Percentiles rank a stretch among this genome's conserved stretches.
These are phyloP conservation scores for Leptodactylus fuscus DNA, from an alignment of 2,113 vertebrate genomes.

Conservation along the genomic window DNA sequence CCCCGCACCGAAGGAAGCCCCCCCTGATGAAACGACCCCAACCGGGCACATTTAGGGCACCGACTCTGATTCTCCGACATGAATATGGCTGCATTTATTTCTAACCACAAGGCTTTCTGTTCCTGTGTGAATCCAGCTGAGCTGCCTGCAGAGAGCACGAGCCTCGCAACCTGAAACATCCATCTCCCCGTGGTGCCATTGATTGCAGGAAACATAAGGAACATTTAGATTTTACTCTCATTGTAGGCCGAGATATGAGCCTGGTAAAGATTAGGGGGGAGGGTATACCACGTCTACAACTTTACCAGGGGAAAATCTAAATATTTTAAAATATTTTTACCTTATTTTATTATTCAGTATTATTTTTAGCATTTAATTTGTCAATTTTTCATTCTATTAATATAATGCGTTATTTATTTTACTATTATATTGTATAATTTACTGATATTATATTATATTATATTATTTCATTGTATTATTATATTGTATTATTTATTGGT, in stretches of 20 bases:
- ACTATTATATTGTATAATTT: too few relatives aligned
- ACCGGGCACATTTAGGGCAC: constrained; percentile 22
- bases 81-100: constrained; percentile 23
- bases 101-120: constrained; percentile 42
- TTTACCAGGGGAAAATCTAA: background rate
- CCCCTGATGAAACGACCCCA: constrained; percentile 40
- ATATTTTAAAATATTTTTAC: too few relatives aligned
- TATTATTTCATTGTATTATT: too few relatives aligned
- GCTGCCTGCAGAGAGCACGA: constrained; percentile 33
- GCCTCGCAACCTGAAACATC: background rate
- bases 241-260: background rate
- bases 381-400: too few relatives aligned
- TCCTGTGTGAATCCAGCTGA: constrained; percentile 44
- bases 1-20: background rate
- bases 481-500: too few relatives aligned
- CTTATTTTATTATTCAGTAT: too few relatives aligned
- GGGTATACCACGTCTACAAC: background rate
- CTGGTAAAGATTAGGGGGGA: background rate
- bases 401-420: too few relatives aligned
- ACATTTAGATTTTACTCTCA: background rate
- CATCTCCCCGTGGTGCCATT: background rate
- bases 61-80: background rate
- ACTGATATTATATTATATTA: too few relatives aligned
- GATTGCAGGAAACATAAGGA: background rate
- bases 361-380: too few relatives aligned